Evolutionary conservation across 2,113 vertebrate genomes (phyloP).

Genomic region (Peucedramus taeniatus): DNA sequence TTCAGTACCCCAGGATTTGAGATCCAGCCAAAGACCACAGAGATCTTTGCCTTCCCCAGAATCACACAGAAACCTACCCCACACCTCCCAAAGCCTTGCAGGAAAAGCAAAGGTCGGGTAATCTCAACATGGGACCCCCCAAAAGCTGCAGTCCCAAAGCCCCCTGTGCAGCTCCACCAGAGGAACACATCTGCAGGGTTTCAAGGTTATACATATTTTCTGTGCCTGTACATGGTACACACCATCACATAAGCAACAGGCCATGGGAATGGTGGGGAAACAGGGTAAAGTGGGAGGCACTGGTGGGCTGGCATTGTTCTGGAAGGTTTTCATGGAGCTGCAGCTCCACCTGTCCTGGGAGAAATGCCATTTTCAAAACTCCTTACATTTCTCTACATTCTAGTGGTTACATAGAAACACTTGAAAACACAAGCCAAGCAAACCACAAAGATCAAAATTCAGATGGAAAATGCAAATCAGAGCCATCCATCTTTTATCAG

Average conservation of each 20-base stretch:
- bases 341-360: neutral
- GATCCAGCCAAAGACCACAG: constrained; percentile 50
- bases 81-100: neutral
- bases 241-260: neutral
- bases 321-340: neutral
- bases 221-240: neutral
- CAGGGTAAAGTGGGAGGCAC: neutral
- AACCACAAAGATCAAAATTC: neutral
- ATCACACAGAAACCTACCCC: neutral
- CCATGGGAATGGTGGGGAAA: neutral
- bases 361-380: neutral
- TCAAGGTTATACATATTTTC: neutral
- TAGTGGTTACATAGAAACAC: neutral
- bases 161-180: neutral
- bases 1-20: constrained; percentile 49
- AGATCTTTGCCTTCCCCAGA: constrained; percentile 19
- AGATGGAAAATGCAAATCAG: neutral
- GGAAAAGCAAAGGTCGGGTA: neutral
- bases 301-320: neutral
- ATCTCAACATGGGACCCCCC: neutral
- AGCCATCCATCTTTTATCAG: neutral
- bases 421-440: neutral
- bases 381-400: neutral
- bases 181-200: neutral
- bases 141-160: neutral